Conservation (phyloP, 37 sponge, comb jelly and placozoan genomes). For the Ephydatia muelleri region DNA sequence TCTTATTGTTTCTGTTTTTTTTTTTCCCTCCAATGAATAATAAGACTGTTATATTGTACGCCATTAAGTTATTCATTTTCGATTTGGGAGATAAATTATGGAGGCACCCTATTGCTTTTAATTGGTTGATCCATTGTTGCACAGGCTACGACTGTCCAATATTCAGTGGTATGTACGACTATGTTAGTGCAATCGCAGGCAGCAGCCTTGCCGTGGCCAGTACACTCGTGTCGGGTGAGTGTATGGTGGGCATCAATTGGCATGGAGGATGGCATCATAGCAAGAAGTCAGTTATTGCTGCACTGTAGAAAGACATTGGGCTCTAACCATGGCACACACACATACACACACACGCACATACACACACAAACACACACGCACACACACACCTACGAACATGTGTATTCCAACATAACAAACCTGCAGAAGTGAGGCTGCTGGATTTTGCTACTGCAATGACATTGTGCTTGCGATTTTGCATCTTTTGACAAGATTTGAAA, state of each 20-base stretch:
- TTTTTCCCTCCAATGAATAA: too few species aligned
- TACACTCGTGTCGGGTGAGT: slow-evolving; percentile 32
- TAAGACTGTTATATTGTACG: too few species aligned
- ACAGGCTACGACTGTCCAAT: slow-evolving; percentile 91
- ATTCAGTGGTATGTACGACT: slow-evolving; percentile 70
- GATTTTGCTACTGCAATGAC: slow-evolving; percentile 92
- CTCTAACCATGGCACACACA: neutral
- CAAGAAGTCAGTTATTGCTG: slow-evolving; percentile 21
- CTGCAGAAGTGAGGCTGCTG: slow-evolving; percentile 65
- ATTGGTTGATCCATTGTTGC: neutral
- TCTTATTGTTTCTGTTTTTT: neutral
- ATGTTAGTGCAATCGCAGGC: slow-evolving; percentile 54
- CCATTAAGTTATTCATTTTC: too few species aligned
- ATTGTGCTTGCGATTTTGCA: slow-evolving; percentile 76
- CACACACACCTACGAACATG: too few species aligned
- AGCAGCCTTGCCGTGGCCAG: slow-evolving; percentile 67
- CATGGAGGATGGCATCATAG: slow-evolving; percentile 92
- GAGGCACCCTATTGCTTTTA: neutral
- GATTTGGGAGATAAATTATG: too few species aligned
- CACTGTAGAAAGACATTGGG: neutral
- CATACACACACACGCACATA: neutral
- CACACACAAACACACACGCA: neutral
- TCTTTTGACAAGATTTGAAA: slow-evolving; percentile 36
- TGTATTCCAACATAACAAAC: too few species aligned
- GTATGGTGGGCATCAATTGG: slow-evolving; percentile 79